These are phyloP conservation scores for Dipodomys spectabilis DNA, from an alignment of 2,113 vertebrate genomes.

Conservation along the genomic window DNA sequence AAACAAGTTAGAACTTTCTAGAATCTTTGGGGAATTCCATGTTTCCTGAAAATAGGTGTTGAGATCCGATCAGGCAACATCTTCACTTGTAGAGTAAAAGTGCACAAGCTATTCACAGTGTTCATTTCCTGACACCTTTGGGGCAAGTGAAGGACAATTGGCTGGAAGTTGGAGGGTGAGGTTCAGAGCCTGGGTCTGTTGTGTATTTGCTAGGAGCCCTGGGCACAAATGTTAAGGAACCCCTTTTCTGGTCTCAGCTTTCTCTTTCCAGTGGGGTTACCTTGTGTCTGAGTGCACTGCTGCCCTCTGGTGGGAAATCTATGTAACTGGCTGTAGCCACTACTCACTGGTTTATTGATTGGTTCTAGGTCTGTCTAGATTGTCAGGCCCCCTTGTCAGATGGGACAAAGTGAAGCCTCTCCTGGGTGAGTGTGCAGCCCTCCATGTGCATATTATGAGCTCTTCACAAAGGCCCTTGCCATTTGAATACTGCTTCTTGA, in stretches of 20 bases:
- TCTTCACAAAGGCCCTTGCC: background rate
- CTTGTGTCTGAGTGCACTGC: background rate
- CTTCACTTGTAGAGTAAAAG: background rate
- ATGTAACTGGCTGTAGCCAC: background rate
- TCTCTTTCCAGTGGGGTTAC: background rate
- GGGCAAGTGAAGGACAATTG: background rate
- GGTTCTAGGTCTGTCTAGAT: background rate
- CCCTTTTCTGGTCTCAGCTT: background rate
- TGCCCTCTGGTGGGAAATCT: slow-evolving; percentile 64
- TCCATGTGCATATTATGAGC: background rate
- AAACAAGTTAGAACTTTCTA: background rate
- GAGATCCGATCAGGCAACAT: background rate
- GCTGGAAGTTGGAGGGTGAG: background rate
- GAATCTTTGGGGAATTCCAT: background rate
- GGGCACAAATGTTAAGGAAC: background rate
- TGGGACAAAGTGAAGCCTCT: background rate
- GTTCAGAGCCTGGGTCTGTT: background rate
- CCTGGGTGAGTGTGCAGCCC: background rate
- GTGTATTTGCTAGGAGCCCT: too few relatives aligned
- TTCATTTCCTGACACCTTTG: background rate
- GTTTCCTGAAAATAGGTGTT: fast-evolving
- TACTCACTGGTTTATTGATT: background rate
- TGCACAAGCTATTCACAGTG: background rate
- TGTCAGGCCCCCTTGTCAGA: background rate
- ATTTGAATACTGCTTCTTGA: background rate